Base-by-base conservation (phyloP, 2,888 invertebrate species). In the Corythucha ciliata region DNA sequence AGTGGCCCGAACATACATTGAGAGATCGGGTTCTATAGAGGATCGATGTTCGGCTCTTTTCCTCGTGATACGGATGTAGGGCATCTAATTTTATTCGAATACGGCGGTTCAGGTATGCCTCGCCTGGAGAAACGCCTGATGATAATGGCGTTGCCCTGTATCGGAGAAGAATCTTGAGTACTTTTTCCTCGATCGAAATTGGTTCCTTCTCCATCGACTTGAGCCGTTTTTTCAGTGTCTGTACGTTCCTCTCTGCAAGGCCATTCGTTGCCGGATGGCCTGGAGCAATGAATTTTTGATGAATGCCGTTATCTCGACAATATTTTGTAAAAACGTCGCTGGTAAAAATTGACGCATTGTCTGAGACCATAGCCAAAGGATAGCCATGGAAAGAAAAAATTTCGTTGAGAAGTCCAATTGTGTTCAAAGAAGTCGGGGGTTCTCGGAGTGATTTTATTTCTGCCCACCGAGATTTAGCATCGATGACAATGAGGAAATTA, bases 401-500 rank as follows among this genome's bases (percentile, higher is more conserved):
- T 2, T 16, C 14, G 6, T 32, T 20, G 20, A 45, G 45, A 5
- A 29, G 21, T n/a, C 20, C 2, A 6, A 39, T 39, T 5, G 40
- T 39, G n/a, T n/a, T 16, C 4, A n/a, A 5, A 6, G 8, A 21
- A 10, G 40, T 18, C 7, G 40, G 40, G 6, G 40, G 6, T 6
- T 18, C 12, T 6, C 20, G 4, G 4, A 18, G 20, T 6, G 20
- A 6, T 62, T 6, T 10, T 18, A 22, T 25, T 20, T 39, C 40
- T 7, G 21, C 18, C 40, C 40, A 39, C 20, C 24, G 63, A 32
- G 61, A 61, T 44, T 59, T 58, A 14, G 60, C 61, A 39, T 62
- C 63, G 1, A 63, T 52, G 6, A 57, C 25, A 3, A 62, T 37
- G 6, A 64, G 44, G 37, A 61, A 58, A 40, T 54, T 45, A 42